Evolutionary conservation across 2,888 invertebrate species (phyloP), one percentile per base, ranked within the genome.

Genomic region (Lasioglossum pauxillum): DNA sequence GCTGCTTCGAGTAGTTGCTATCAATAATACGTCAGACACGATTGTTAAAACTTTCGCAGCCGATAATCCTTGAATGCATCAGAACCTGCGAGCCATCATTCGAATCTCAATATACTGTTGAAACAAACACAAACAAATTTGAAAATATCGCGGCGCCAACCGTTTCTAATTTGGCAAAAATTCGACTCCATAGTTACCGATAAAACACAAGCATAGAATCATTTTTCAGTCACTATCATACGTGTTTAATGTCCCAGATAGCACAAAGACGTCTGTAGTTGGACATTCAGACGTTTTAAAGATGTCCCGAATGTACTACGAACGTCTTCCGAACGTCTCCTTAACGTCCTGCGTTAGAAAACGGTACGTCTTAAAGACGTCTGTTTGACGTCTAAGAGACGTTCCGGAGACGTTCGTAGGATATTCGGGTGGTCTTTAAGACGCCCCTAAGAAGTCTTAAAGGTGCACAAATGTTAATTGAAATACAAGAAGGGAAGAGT

Each of bases 1-100:
- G 64, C 49, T 84, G 84, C 78, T 84, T 84, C 35, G 60, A 83
- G 83, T 83, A 82, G 69, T 53, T 41, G 44, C 44, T 71, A 10
- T 16, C 78, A 23, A 16, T 60, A 69, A 19, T 38, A 67, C 16
- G 57, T 72, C 38, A 27, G 53, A 49, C 60, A 64, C 31, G 74
- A n/a, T 16, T 49, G 23, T 67, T 41, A 44, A 41, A 35, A 67
- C 69, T 31, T 27, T 35, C 41, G 16, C 19, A 14, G 46, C 19
- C 46, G 14, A 76, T 69, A 69, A 35, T 74, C 27, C 67, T 19
- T 23, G 23, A 69, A 38, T 12, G 23, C 38, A n/a, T 38, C 10
- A 10, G n/a, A 71, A 71, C 71, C 41, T 71, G n/a, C n/a, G 41
- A 71, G n/a, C 38, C 41, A n/a, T 14, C 5, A 41, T 41, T n/a